These are phyloP conservation scores for Kryptopterus vitreolus DNA, from an alignment of 2,797 vertebrate species.

Conservation along the genomic window DNA sequence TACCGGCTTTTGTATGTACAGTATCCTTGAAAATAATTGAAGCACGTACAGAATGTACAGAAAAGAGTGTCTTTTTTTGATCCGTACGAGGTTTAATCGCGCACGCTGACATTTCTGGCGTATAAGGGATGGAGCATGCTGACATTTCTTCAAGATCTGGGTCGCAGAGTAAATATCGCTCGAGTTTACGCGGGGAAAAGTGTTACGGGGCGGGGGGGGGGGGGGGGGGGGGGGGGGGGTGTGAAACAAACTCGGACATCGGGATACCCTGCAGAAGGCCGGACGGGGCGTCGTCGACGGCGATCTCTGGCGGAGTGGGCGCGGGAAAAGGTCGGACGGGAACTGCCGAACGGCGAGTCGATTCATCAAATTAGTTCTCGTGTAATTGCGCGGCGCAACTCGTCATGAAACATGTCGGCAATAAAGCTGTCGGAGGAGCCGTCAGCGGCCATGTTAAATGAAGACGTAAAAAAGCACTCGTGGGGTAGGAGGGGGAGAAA, in stretches of 20 bases:
- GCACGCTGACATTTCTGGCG: conserved; percentile 4
- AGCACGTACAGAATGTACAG: neutral
- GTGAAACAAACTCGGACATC: neutral
- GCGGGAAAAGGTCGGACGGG: conserved; percentile 78
- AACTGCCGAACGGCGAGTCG: conserved; percentile 86
- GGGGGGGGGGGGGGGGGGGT: no score
- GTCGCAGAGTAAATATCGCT: neutral
- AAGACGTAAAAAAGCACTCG: conserved; percentile 80
- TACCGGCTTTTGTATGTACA: no score
- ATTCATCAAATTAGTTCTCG: conserved; percentile 94
- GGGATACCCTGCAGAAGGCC: neutral
- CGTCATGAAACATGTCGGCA: conserved; percentile 83
- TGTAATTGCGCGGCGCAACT: conserved; percentile 89
- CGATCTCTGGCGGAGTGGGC: conserved; percentile 77
- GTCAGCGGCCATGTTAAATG: conserved; percentile 86
- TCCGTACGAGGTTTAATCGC: neutral
- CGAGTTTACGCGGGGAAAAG: no score
- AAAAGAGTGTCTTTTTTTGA: neutral
- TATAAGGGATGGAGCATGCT: conserved; percentile 1
- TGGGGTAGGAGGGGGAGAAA: conserved; percentile 50
- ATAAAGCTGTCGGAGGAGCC: conserved; percentile 93
- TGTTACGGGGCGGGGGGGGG: no score
- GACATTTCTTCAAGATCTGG: conserved; percentile 13
- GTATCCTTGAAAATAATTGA: neutral
- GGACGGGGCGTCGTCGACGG: no score